Conservation (phyloP, 1,140 invertebrate genomes). For the Temnothorax nylanderi region DNA sequence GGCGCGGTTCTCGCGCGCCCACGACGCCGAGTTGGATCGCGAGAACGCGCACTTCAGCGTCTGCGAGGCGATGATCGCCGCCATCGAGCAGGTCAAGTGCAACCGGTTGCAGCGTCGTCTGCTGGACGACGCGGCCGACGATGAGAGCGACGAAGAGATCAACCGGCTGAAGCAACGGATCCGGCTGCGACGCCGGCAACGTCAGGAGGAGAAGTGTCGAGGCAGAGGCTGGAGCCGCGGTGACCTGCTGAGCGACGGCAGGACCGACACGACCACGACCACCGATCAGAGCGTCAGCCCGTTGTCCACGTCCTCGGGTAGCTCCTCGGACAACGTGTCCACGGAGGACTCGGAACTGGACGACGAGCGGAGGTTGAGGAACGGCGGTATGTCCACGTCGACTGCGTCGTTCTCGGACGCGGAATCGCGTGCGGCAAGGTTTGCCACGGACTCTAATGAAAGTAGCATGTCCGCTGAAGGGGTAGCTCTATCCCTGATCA, state of each 20-base stretch:
- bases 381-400: constrained; percentile 87
- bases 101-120: constrained; percentile 80
- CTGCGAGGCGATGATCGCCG: constrained; percentile 93
- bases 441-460: constrained; percentile 77
- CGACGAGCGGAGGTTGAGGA: constrained; percentile 81
- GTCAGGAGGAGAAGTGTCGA: constrained; percentile 85
- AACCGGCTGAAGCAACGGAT: constrained; percentile 89
- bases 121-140: constrained; percentile 86
- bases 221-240: constrained; percentile 70
- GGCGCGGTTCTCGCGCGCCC: constrained; percentile 88
- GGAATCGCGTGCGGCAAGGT: constrained; percentile 81
- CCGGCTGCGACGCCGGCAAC: constrained; percentile 86
- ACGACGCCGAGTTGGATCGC: constrained; percentile 92
- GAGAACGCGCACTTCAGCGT: constrained; percentile 96
- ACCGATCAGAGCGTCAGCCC: constrained; percentile 86
- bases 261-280: constrained; percentile 86
- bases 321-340: constrained; percentile 84
- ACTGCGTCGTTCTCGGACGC: constrained; percentile 89
- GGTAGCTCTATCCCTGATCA: constrained; percentile 92
- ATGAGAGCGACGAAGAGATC: constrained; percentile 91
- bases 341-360: constrained; percentile 86
- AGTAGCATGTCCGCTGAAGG: constrained; percentile 90
- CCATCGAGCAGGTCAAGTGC: constrained; percentile 91
- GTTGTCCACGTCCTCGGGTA: constrained; percentile 85
- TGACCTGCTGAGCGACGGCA: constrained; percentile 85